Evolutionary conservation across 2,888 invertebrate species (phyloP).

Genomic region (Formica aserva): DNA sequence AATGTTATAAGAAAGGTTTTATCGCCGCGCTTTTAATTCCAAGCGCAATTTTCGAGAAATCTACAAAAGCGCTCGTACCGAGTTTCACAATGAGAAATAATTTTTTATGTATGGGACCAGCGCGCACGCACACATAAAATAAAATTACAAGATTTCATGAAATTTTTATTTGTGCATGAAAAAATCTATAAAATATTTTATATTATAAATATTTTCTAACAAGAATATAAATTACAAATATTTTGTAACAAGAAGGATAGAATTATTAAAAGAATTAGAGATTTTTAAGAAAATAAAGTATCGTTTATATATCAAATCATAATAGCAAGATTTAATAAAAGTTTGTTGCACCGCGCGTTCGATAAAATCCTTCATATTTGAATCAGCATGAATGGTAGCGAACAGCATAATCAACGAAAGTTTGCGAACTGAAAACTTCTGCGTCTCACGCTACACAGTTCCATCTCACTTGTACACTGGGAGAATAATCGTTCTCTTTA

Average conservation of each 20-base stretch:
- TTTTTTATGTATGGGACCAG: not conserved
- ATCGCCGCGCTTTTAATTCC: not conserved
- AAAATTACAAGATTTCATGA: not conserved
- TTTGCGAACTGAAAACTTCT: constrained; percentile 51
- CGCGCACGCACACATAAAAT: not conserved
- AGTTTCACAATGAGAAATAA: not conserved
- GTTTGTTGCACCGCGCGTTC: not conserved
- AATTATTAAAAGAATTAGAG: not conserved
- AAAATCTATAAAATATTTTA: not conserved
- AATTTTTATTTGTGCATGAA: not conserved
- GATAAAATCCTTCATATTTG: constrained; percentile 10
- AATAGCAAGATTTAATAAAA: not conserved
- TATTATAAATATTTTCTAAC: no score
- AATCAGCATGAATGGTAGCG: not conserved
- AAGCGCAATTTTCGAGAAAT: not conserved
- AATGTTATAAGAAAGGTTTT: not conserved
- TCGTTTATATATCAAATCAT: not conserved
- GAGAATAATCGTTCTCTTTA: constrained; percentile 34
- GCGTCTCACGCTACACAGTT: not conserved
- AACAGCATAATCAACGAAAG: constrained; percentile 43
- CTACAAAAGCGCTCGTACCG: not conserved
- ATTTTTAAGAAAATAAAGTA: not conserved
- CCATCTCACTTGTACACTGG: not conserved
- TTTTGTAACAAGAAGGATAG: not conserved
- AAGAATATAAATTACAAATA: no score